phyloP scores from a whole-genome alignment of 2,888 invertebrate genomes.

The Spilosoma lubricipeda region DNA sequence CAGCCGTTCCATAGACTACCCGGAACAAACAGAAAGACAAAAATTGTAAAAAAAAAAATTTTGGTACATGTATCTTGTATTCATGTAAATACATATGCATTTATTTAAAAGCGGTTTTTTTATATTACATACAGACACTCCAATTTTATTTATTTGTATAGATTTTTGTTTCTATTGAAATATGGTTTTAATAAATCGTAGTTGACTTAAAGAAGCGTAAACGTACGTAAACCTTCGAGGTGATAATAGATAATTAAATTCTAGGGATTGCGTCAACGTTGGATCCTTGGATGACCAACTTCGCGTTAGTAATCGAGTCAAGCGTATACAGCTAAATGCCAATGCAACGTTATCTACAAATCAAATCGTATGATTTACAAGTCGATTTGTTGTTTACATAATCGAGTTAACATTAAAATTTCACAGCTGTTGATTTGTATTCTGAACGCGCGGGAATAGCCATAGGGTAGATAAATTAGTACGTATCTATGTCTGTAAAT shows the following conservation, averaged over 20 bases:
- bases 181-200: not conserved
- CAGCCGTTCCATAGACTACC: too few relatives aligned
- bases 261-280: not conserved
- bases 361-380: constrained; percentile 1
- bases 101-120: too few relatives aligned
- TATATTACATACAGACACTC: too few relatives aligned
- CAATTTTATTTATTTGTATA: too few relatives aligned
- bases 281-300: not conserved
- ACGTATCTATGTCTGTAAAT: not conserved
- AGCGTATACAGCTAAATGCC: not conserved
- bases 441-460: not conserved
- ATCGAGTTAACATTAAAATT: not conserved
- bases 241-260: not conserved
- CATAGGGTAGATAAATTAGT: not conserved
- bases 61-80: too few relatives aligned
- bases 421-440: not conserved
- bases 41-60: too few relatives aligned
- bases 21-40: too few relatives aligned
- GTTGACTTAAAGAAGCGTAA: not conserved
- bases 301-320: not conserved
- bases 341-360: not conserved
- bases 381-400: not conserved
- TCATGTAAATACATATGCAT: too few relatives aligned
- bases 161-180: not conserved
- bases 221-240: not conserved